phyloP scores from a whole-genome alignment of 1,140 invertebrate species.

The Drosophila lacertosa region DNA sequence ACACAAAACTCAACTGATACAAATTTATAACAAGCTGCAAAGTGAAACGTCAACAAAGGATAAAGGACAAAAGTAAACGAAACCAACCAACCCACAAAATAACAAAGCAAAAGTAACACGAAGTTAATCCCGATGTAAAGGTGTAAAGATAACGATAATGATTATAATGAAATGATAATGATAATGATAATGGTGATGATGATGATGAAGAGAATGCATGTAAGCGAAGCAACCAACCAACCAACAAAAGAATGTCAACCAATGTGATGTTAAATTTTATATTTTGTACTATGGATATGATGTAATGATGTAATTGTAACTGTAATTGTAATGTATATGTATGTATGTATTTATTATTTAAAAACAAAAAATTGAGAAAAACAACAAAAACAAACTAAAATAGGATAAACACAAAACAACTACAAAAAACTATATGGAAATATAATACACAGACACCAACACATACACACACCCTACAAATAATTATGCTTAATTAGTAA shows the following conservation, averaged over 20 bases:
- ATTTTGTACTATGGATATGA: constrained; percentile 81
- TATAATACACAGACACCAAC: constrained; percentile 15
- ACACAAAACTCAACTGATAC: constrained; percentile 43
- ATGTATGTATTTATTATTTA: constrained; percentile 81
- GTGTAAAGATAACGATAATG: constrained; percentile 19
- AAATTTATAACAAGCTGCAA: constrained; percentile 46
- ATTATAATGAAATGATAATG: constrained; percentile 20
- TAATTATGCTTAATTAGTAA: constrained; percentile 67
- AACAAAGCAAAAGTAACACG: constrained; percentile 28
- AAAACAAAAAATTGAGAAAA: constrained; percentile 51
- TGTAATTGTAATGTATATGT: constrained; percentile 80
- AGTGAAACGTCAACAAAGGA: constrained; percentile 20
- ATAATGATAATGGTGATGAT: constrained; percentile 19
- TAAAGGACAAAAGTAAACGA: constrained; percentile 43
- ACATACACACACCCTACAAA: constrained; percentile 55
- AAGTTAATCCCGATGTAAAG: constrained; percentile 16
- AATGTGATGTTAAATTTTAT: constrained; percentile 83
- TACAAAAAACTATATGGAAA: constrained; percentile 20
- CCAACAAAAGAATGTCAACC: constrained; percentile 83
- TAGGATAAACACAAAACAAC: constrained; percentile 62
- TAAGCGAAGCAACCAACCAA: constrained; percentile 80
- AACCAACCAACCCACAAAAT: constrained; percentile 72
- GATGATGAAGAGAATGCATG: constrained; percentile 45
- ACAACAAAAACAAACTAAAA: constrained; percentile 55
- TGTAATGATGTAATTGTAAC: constrained; percentile 68